Evolutionary conservation across 2,888 invertebrate genomes (phyloP).

Genomic region (Callyntrura guangdongensis): DNA sequence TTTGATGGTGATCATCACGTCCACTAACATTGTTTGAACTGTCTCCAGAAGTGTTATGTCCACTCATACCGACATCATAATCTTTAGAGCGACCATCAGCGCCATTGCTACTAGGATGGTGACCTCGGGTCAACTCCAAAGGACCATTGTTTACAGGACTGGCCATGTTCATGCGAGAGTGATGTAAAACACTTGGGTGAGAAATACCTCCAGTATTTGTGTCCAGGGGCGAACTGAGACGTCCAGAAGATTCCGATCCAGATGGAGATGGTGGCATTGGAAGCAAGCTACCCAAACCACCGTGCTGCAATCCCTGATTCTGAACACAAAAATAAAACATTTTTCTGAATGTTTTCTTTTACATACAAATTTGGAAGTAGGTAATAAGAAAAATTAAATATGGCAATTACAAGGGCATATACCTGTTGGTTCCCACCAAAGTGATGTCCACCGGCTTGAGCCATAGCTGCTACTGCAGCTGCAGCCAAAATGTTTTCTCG

Average conservation of each 20-base stretch:
- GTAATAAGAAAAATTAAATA: no score
- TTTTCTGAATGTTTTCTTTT: neutral
- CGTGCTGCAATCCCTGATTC: constrained; percentile 81
- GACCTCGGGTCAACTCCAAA: constrained; percentile 82
- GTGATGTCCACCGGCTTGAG: constrained; percentile 86
- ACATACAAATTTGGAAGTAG: no score
- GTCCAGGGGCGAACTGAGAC: constrained; percentile 84
- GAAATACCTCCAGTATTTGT: constrained; percentile 81
- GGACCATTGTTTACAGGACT: constrained; percentile 83
- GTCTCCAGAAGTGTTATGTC: constrained; percentile 80
- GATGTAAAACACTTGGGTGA: constrained; percentile 82
- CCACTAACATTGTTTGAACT: constrained; percentile 78
- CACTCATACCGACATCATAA: constrained; percentile 79
- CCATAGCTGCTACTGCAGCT: constrained; percentile 85
- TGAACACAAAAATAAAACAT: constrained; percentile 39
- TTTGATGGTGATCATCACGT: constrained; percentile 79
- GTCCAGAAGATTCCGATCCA: constrained; percentile 84
- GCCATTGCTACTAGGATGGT: constrained; percentile 75
- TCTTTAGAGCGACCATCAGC: constrained; percentile 75
- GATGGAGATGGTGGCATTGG: constrained; percentile 85
- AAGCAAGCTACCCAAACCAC: constrained; percentile 80
- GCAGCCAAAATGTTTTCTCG: constrained; percentile 90
- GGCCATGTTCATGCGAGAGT: constrained; percentile 83
- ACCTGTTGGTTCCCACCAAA: constrained; percentile 82
- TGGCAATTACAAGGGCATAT: constrained; percentile 16